Conservation (phyloP, 2,888 invertebrate species). For the Drepana falcataria region DNA sequence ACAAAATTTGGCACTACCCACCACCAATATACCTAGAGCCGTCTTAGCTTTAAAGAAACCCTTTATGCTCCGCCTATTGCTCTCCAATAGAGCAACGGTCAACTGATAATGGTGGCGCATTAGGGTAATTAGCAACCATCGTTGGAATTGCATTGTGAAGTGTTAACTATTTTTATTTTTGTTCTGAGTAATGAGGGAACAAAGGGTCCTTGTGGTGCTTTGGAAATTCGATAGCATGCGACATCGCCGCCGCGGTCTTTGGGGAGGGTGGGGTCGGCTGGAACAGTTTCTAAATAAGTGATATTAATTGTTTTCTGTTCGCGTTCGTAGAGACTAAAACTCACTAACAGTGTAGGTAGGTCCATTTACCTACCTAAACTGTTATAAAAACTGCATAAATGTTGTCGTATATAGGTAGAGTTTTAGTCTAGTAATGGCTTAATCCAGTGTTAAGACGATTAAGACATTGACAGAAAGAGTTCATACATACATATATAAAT, state of each 20-base stretch:
- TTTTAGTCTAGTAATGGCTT: too few species aligned
- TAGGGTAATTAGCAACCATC: constrained; percentile 56
- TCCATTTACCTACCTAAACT: too few species aligned
- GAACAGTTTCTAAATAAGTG: not conserved
- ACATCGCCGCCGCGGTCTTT: constrained; percentile 46
- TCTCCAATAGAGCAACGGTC: constrained; percentile 13
- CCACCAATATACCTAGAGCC: constrained; percentile 31
- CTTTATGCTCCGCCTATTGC: constrained; percentile 9
- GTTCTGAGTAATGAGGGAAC: constrained; percentile 45
- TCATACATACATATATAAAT: too few species aligned
- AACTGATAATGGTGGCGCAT: constrained; percentile 16
- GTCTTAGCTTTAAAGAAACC: constrained; percentile 4
- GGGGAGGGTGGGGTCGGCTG: constrained; percentile 31
- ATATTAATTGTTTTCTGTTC: not conserved
- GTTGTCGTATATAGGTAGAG: too few species aligned
- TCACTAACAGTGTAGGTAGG: too few species aligned
- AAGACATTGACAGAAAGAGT: too few species aligned
- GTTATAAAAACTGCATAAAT: too few species aligned
- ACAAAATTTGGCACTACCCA: constrained; percentile 65
- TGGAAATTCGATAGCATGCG: constrained; percentile 71
- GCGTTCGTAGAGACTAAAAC: too few species aligned
- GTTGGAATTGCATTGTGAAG: constrained; percentile 64
- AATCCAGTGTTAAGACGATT: too few species aligned
- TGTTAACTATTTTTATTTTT: constrained; percentile 64
- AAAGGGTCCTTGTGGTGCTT: constrained; percentile 45